Evolutionary conservation across 37 sponge, comb jelly and placozoan genomes (phyloP), one percentile per base, ranked within the genome.

Genomic region (Chondrilla cf. caribensis): DNA sequence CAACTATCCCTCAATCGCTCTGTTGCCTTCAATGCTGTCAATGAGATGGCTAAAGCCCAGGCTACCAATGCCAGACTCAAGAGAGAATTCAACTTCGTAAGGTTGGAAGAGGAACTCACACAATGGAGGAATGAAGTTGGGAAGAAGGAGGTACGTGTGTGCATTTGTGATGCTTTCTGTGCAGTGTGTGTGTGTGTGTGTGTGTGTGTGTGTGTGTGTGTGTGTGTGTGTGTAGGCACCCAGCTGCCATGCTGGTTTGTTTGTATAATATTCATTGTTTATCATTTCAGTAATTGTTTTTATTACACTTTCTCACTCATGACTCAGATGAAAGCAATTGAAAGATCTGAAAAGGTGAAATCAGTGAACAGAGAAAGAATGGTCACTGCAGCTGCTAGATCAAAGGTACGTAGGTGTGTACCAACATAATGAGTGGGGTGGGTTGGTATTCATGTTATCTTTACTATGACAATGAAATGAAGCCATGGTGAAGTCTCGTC

Each of bases 21-120:
- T n/a, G 76, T 37, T 38, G 76, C 76, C 19, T 73, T 73, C 76
- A 73, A 73, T 40, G 76, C 76, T 73, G 76, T 73, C 2, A 73
- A 40, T 40, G 76, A 73, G 43, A 37, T 73, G 41, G 44, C 40
- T 14, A 37, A 62, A 76, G 89, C 92, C 33, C 86, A 88, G 73
- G 57, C 64, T 38, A 88, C 89, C 22, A 82, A 83, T 29, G 44
- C 70, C 28, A 82, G 54, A 64, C 75, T 92, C 55, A 92, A 59
- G 77, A 88, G 86, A 75, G 83, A 83, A 57, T 88, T 92, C 51
- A 78, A 85, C 39, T 82, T 82, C 19, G 84, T 76, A 9, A 70
- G 57, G 4, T 75, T 92, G 0, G 31, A 82, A 19, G 89, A 88
- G 24, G 41, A 68, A 19, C 47, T 85, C 7, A 35, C 24, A 18